Conservation (phyloP, 1,140 invertebrate species). For the Orius laevigatus region DNA sequence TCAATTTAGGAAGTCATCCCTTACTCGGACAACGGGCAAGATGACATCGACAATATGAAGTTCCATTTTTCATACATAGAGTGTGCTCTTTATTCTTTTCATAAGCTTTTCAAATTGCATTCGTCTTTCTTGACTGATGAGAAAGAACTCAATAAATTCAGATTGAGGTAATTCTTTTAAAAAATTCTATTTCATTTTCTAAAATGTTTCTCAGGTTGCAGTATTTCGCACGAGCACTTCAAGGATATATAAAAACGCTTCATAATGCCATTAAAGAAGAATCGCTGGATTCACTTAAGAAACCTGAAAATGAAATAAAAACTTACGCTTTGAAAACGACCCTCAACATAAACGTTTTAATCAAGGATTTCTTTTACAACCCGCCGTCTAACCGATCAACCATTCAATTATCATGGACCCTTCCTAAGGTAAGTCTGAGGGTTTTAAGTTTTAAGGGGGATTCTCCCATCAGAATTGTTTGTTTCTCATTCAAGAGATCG, state of each 20-base stretch:
- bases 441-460: no score
- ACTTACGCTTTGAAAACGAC: slow-evolving; percentile 74
- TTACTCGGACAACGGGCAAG: slow-evolving; percentile 51
- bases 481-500: no score
- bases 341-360: slow-evolving; percentile 82
- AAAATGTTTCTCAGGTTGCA: slow-evolving; percentile 51
- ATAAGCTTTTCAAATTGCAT: slow-evolving; percentile 65
- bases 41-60: slow-evolving; percentile 44
- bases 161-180: slow-evolving; percentile 39
- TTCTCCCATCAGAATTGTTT: no score
- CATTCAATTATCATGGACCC: slow-evolving; percentile 77
- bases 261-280: slow-evolving; percentile 71
- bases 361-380: slow-evolving; percentile 86
- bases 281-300: slow-evolving; percentile 49
- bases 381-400: slow-evolving; percentile 81
- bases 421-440: slow-evolving; percentile 33
- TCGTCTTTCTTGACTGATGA: slow-evolving; percentile 67
- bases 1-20: slow-evolving; percentile 35
- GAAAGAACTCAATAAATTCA: slow-evolving; percentile 73
- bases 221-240: slow-evolving; percentile 81
- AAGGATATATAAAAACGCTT: slow-evolving; percentile 84
- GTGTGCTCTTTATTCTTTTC: slow-evolving; percentile 77
- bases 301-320: slow-evolving; percentile 72
- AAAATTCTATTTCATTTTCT: no score
- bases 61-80: slow-evolving; percentile 87